phyloP scores from a whole-genome alignment of 2,888 invertebrate species.

The Ernsta delagoae region DNA sequence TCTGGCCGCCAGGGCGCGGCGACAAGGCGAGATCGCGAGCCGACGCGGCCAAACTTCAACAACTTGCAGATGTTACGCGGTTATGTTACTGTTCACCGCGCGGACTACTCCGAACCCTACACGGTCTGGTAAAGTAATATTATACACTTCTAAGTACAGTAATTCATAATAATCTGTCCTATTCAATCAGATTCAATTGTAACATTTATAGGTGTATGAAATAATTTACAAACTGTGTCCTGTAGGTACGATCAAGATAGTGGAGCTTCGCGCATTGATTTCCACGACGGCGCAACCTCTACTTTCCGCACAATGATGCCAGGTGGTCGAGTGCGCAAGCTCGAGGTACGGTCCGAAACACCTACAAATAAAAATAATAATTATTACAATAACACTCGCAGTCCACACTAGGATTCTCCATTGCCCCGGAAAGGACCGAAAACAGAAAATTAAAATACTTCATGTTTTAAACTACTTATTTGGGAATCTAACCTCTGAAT shows the following conservation, averaged over 20 bases:
- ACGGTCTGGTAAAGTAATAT: conserved; percentile 54
- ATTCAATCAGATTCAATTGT: no score
- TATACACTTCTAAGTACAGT: no score
- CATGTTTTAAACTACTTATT: no score
- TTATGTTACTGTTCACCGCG: conserved; percentile 59
- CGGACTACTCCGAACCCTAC: conserved; percentile 67
- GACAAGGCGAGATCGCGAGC: conserved; percentile 36
- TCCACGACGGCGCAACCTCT: conserved; percentile 62
- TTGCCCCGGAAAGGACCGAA: no score
- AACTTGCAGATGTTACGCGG: conserved; percentile 57
- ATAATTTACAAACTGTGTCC: no score
- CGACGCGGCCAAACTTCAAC: conserved; percentile 54
- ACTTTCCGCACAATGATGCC: conserved; percentile 53
- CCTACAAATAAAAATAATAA: no score
- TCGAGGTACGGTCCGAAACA: conserved; percentile 50
- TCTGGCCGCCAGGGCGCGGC: background rate
- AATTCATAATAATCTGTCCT: no score
- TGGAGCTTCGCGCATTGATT: conserved; percentile 62
- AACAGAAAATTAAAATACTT: no score
- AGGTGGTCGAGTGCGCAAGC: conserved; percentile 54
- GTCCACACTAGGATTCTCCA: no score
- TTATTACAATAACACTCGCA: no score
- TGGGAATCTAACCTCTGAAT: no score
- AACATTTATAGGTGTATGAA: no score
- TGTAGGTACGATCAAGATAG: conserved; percentile 66